Conservation (phyloP, 1,140 invertebrate genomes). For the Aradophagus sp. region DNA sequence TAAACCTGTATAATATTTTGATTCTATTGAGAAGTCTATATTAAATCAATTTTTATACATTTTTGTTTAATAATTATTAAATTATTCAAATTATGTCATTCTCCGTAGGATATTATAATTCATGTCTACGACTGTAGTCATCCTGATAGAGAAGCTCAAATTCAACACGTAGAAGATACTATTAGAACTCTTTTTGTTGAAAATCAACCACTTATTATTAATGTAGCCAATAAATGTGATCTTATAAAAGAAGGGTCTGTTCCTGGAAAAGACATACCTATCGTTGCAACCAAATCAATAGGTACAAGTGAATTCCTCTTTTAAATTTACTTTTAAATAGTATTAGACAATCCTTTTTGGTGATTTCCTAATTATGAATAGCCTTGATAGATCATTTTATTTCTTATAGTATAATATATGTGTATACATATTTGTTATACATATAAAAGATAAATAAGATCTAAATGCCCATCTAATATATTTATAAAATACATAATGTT, state of each 20-base stretch:
- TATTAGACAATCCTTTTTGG: not conserved
- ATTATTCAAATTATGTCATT: too few relatives aligned
- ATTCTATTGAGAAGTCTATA: too few relatives aligned
- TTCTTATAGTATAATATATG: too few relatives aligned
- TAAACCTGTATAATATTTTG: too few relatives aligned
- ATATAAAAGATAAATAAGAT: not conserved
- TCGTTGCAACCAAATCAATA: slow-evolving; percentile 75
- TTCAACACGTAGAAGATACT: slow-evolving; percentile 82
- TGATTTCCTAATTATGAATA: not conserved
- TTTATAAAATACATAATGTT: not conserved
- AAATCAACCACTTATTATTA: slow-evolving; percentile 80
- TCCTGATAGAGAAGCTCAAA: slow-evolving; percentile 82
- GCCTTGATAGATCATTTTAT: too few relatives aligned
- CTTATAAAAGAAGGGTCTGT: slow-evolving; percentile 63
- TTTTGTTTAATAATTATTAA: too few relatives aligned
- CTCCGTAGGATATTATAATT: slow-evolving; percentile 84
- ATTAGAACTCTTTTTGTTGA: slow-evolving; percentile 77
- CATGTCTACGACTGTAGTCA: slow-evolving; percentile 90
- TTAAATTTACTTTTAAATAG: slow-evolving; percentile 5
- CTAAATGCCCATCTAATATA: not conserved
- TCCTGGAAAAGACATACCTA: slow-evolving; percentile 63
- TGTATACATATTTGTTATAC: slow-evolving; percentile 17
- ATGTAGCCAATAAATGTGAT: slow-evolving; percentile 90
- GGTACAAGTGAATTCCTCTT: slow-evolving; percentile 62
- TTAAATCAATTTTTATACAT: too few relatives aligned